Conservation (phyloP, 1,140 invertebrate genomes). For the Microplitis mediator region DNA sequence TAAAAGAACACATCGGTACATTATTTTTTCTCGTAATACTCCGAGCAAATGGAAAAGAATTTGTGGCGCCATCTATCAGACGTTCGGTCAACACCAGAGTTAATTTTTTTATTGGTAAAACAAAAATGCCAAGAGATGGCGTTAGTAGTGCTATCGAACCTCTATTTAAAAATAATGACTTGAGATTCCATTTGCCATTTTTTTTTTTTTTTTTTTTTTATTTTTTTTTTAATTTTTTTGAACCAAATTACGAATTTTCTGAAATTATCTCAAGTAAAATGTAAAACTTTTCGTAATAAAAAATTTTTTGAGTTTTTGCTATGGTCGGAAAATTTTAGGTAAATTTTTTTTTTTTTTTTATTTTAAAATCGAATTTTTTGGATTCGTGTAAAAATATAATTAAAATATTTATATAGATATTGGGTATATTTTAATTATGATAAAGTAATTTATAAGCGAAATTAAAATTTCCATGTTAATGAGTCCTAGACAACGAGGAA, state of each 20-base stretch:
- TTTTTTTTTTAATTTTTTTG: conserved; percentile 7
- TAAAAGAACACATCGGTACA: background rate
- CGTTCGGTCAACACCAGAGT: conserved; percentile 32
- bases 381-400: too few species aligned
- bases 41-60: background rate
- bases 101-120: background rate
- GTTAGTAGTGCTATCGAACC: conserved; percentile 1
- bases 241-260: too few species aligned
- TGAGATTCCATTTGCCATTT: background rate
- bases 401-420: background rate
- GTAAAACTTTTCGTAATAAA: too few species aligned
- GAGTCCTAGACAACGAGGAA: conserved; percentile 7
- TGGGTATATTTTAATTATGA: conserved; percentile 13
- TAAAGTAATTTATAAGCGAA: conserved; percentile 10
- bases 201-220: background rate
- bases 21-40: conserved; percentile 12
- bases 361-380: too few species aligned
- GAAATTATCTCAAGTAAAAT: too few species aligned
- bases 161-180: background rate
- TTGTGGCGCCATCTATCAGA: conserved; percentile 46
- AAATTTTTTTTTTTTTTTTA: too few species aligned
- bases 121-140: conserved; percentile 50
- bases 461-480: conserved; percentile 28
- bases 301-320: too few species aligned
- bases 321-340: too few species aligned